phyloP scores from a whole-genome alignment of 2,888 invertebrate species.

The Merodon equestris region DNA sequence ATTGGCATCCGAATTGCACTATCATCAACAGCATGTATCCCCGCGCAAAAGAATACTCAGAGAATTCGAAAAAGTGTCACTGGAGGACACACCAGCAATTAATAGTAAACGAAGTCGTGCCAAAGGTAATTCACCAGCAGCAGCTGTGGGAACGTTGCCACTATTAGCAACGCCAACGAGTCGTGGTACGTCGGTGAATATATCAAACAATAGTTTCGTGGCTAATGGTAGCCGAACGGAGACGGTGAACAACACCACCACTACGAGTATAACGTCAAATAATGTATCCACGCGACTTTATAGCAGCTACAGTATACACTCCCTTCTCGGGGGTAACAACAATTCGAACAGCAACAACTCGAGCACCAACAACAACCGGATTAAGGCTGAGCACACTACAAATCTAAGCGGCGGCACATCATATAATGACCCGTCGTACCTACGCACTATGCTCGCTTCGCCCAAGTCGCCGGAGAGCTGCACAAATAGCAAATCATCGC shows the following conservation, averaged over 20 bases:
- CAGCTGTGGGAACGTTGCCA: conserved; percentile 56
- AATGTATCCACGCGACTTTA: conserved; percentile 78
- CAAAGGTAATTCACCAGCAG: conserved; percentile 70
- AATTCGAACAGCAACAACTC: conserved; percentile 69
- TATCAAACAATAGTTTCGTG: conserved; percentile 56
- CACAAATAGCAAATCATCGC: conserved; percentile 68
- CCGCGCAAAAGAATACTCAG: conserved; percentile 90
- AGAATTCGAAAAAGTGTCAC: conserved; percentile 87
- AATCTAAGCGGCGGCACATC: conserved; percentile 74
- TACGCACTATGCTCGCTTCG: conserved; percentile 77
- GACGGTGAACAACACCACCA: conserved; percentile 9
- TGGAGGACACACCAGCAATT: conserved; percentile 79
- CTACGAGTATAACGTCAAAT: conserved; percentile 34
- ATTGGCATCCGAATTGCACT: conserved; percentile 74
- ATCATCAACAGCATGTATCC: conserved; percentile 82
- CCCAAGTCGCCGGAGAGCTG: conserved; percentile 78
- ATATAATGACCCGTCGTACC: conserved; percentile 73
- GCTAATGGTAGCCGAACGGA: conserved; percentile 54
- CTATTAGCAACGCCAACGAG: conserved; percentile 48
- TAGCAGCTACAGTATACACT: conserved; percentile 92
- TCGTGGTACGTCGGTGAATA: conserved; percentile 29
- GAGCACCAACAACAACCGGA: conserved; percentile 71
- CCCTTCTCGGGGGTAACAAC: conserved; percentile 83
- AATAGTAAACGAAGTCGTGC: conserved; percentile 82
- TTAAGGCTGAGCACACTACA: conserved; percentile 71